Conservation (phyloP, 2,113 vertebrate species). For the Hydropotes inermis region DNA sequence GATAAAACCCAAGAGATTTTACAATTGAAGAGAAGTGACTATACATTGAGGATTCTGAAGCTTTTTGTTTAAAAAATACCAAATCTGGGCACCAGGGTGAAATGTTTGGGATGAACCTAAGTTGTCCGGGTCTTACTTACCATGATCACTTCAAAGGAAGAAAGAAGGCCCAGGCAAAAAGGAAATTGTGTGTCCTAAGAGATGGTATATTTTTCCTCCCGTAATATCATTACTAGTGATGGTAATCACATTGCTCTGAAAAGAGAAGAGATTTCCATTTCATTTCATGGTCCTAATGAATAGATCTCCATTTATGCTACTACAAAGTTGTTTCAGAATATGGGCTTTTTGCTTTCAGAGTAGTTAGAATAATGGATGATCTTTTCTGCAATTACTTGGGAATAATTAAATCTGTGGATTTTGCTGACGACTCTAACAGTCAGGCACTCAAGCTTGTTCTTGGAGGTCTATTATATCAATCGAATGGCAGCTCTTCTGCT, state of each 20-base stretch:
- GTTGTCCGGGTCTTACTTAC: neutral
- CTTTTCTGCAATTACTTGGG: constrained; percentile 71
- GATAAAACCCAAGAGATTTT: neutral
- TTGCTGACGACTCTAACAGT: constrained; percentile 59
- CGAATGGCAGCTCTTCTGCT: constrained; percentile 34
- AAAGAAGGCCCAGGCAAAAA: constrained; percentile 30
- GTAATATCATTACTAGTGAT: constrained; percentile 63
- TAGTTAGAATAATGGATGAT: constrained; percentile 74
- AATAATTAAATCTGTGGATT: constrained; percentile 74
- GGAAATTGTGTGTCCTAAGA: constrained; percentile 15
- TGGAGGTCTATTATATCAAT: constrained; percentile 65
- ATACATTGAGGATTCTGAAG: neutral
- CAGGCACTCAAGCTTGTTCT: constrained; percentile 37
- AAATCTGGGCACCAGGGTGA: neutral
- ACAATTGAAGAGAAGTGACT: constrained; percentile 4
- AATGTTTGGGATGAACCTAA: neutral
- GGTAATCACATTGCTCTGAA: constrained; percentile 66
- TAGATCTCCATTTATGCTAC: constrained; percentile 63
- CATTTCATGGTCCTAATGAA: constrained; percentile 72
- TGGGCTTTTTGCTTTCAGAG: constrained; percentile 44
- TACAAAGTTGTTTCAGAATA: constrained; percentile 62
- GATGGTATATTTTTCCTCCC: constrained; percentile 40
- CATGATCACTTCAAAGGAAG: neutral
- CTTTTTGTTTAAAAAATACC: neutral
- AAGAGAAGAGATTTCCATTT: constrained; percentile 69